Evolutionary conservation across 2,113 vertebrate species (phyloP).

Genomic region (Arizona elegans): DNA sequence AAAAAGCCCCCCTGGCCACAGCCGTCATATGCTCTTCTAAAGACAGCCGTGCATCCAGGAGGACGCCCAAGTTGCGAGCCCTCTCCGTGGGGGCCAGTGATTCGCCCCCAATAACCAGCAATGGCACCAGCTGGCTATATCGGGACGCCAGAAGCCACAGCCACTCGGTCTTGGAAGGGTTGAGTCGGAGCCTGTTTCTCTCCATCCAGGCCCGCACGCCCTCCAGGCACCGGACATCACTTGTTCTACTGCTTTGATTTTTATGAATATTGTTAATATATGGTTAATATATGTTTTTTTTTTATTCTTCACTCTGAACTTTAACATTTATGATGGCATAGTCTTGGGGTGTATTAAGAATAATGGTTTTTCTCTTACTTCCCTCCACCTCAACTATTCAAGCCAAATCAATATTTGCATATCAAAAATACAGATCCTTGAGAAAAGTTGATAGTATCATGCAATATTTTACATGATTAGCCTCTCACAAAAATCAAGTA

Average conservation of each 20-base stretch:
- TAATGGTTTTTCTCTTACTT: neutral
- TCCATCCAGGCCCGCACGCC: no score
- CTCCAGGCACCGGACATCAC: no score
- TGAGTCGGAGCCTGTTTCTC: no score
- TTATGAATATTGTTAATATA: neutral
- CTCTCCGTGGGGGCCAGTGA: no score
- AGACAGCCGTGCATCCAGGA: no score
- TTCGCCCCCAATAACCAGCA: no score
- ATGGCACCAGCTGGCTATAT: no score
- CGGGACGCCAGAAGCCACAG: no score
- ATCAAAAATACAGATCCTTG: neutral
- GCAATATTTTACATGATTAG: neutral
- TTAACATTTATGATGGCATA: neutral
- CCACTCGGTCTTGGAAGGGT: no score
- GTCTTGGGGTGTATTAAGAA: neutral
- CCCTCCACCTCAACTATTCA: neutral
- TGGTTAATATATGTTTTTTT: neutral
- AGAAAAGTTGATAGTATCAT: neutral
- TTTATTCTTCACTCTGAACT: neutral
- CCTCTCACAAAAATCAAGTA: neutral
- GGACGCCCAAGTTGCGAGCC: no score
- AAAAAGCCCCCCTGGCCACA: no score
- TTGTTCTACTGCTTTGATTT: neutral
- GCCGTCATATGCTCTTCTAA: no score
- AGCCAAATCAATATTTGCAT: neutral